Conservation (phyloP, 2,797 vertebrate genomes). For the Sciurus carolinensis region DNA sequence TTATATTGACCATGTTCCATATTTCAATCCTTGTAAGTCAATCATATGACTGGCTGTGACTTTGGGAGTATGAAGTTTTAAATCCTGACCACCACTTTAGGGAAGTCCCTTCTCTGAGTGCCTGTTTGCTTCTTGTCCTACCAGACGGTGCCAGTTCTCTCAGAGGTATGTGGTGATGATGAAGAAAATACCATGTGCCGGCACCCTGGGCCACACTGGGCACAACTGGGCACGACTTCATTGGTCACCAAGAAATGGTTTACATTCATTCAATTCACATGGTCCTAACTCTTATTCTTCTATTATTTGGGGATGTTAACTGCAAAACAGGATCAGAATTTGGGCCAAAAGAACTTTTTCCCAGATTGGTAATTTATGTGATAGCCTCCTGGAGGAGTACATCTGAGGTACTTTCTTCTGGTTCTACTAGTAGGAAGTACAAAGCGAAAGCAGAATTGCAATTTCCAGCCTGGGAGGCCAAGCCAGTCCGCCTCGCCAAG, state of each 20-base stretch:
- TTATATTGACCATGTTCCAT: neutral
- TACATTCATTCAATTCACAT: neutral
- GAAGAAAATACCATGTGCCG: neutral
- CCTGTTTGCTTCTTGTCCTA: neutral
- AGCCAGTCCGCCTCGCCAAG: slow-evolving; percentile 41
- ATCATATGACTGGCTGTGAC: neutral
- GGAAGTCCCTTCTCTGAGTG: slow-evolving; percentile 48
- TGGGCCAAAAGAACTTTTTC: neutral
- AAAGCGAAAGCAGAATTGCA: slow-evolving; percentile 45
- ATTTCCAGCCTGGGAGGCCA: slow-evolving; percentile 31
- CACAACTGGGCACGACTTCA: neutral
- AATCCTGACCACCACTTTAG: neutral
- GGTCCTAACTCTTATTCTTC: slow-evolving; percentile 30
- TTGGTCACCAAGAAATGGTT: neutral
- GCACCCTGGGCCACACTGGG: neutral
- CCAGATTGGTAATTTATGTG: neutral
- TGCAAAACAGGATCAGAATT: slow-evolving; percentile 47
- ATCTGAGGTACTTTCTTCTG: slow-evolving; percentile 52
- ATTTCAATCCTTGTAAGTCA: slow-evolving; percentile 31
- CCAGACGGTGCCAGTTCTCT: neutral
- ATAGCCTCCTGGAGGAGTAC: slow-evolving; percentile 16
- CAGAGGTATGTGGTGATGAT: neutral
- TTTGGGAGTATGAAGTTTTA: slow-evolving; percentile 23
- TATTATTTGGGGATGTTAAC: slow-evolving; percentile 16
- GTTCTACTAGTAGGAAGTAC: neutral